phyloP scores from a whole-genome alignment of 2,113 vertebrate genomes.

The Haemorhous mexicanus region DNA sequence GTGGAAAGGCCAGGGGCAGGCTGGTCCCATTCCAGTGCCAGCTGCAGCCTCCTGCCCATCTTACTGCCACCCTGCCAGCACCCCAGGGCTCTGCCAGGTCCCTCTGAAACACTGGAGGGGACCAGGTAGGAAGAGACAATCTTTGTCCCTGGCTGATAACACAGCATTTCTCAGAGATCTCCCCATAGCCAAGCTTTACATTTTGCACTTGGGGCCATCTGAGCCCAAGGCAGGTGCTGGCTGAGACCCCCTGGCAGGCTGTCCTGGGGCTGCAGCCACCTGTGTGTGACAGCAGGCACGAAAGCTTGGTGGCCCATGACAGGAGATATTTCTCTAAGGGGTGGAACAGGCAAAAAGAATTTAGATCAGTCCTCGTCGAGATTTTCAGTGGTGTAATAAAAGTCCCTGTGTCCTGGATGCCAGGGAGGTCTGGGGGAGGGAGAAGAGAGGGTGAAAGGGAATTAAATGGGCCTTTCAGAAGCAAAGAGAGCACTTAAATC shows the following conservation, averaged over 20 bases:
- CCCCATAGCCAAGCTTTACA: neutral
- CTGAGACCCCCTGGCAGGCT: neutral
- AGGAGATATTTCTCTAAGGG: neutral
- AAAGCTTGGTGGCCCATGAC: neutral
- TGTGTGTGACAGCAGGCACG: neutral
- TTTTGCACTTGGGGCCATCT: neutral
- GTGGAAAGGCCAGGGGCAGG: neutral
- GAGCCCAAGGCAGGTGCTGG: neutral
- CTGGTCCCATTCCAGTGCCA: accelerated
- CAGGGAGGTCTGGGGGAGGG: conserved; percentile 15
- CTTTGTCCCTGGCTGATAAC: neutral
- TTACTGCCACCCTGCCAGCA: neutral
- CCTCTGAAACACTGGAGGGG: neutral
- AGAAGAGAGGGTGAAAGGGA: conserved; percentile 14
- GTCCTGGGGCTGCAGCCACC: neutral
- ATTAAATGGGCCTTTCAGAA: conserved; percentile 59
- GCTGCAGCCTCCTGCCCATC: neutral
- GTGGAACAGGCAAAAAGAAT: neutral
- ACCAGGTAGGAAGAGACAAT: neutral
- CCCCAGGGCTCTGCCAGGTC: neutral
- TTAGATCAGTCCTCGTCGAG: neutral
- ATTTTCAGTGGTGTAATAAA: conserved; percentile 40
- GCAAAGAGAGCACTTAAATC: conserved; percentile 34
- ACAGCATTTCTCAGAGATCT: neutral
- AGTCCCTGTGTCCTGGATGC: conserved; percentile 50